Conservation (phyloP, 2,888 invertebrate species). For the Anthrax anthrax region DNA sequence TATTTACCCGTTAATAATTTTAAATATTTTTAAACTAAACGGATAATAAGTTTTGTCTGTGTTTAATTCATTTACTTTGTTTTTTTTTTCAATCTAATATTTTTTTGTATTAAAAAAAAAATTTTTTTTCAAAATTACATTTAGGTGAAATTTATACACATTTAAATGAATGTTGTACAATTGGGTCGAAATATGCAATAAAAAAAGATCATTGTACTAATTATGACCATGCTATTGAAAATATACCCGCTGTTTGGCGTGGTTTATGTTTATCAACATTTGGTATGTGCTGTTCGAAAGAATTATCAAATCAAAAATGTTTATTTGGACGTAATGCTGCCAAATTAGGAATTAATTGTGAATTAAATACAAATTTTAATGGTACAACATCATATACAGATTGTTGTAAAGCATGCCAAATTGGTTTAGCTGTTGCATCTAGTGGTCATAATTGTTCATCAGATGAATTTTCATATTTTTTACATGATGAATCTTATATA, state of each 20-base stretch:
- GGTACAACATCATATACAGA: constrained; percentile 29
- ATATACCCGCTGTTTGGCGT: constrained; percentile 42
- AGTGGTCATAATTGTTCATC: constrained; percentile 39
- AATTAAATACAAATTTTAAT: constrained; percentile 15
- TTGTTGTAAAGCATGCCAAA: constrained; percentile 49
- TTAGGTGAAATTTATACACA: constrained; percentile 21
- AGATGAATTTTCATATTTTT: constrained; percentile 32
- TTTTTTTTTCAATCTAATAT: background rate
- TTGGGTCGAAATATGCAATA: constrained; percentile 38
- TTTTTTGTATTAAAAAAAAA: too few species aligned
- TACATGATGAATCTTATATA: constrained; percentile 41
- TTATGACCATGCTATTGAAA: constrained; percentile 38
- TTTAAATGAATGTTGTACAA: constrained; percentile 37
- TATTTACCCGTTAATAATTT: too few species aligned
- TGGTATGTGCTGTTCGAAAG: constrained; percentile 47
- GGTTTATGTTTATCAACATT: constrained; percentile 46
- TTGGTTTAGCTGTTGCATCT: constrained; percentile 44
- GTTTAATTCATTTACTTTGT: background rate
- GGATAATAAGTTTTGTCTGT: too few species aligned
- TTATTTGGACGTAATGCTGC: constrained; percentile 26
- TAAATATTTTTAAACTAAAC: too few species aligned
- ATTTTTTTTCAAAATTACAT: background rate
- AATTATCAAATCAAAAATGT: constrained; percentile 33
- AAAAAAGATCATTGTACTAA: constrained; percentile 36
- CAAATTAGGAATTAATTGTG: constrained; percentile 22